Base-by-base conservation (phyloP, 2,888 invertebrate genomes). In the Mamestra brassicae region DNA sequence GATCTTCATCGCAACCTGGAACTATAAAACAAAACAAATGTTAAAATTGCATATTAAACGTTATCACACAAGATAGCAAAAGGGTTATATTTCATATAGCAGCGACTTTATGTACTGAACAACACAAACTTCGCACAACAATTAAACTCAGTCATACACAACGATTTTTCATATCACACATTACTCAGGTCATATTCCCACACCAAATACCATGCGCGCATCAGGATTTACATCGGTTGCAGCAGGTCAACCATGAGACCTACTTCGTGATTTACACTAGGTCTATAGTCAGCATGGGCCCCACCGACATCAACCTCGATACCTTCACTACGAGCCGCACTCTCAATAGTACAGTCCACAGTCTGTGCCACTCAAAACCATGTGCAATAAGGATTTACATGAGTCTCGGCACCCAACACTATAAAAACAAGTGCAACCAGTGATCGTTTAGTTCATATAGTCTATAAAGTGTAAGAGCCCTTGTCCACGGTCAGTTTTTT, bases 151-250 rank as follows among this genome's bases (percentile, higher is more conserved):
- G 42, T 42, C 42, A 7, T 42, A 42, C 42, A 42, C 42, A 42
- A 42, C 42, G 42, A 42, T 7, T 7, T 26, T 42, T 42, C 42
- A 42, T 42, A 57, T 57, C 54, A 34, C 52, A 6, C n/a, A n/a
- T 55, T 42, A 42, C 45, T 26, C 55, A 55, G 42, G 55, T 66
- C 66, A 26, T 66, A 38, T 42, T 66, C 52, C 42, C 47, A n/a
- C 66, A 55, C 52, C 66, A 55, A 66, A 66, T n/a, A 66, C 66
- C n/a, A 66, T 38, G 8, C 66, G 66, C 42, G 55, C 55, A 57
- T 57, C 26, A 52, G 17, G 52, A n/a, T n/a, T 52, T 61, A 42
- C 61, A 61, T 61, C 5, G 61, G 61, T 42, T 61, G 42, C 38
- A 61, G 61, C n/a, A 38, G n/a, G 61, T 61, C 61, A 42, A 38